These are phyloP conservation scores for Pimephales promelas DNA, from an alignment of 2,113 vertebrate species.

Conservation along the genomic window DNA sequence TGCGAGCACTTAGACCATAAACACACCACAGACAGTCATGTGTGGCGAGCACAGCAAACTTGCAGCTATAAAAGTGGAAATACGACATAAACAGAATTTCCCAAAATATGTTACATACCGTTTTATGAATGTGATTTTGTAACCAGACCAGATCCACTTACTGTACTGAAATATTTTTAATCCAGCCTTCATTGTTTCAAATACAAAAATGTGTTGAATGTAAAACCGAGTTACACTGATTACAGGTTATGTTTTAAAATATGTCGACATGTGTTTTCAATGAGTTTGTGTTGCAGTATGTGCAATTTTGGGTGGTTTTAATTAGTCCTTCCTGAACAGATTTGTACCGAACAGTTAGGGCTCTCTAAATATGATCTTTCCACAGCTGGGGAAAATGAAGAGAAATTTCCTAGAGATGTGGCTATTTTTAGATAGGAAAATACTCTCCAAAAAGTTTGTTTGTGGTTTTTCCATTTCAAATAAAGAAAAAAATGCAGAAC, in stretches of 20 bases:
- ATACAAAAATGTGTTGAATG: not conserved
- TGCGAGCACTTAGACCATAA: not conserved
- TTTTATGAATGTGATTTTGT: constrained; percentile 27
- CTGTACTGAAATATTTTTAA: not conserved
- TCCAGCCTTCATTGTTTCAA: not conserved
- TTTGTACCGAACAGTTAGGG: not conserved
- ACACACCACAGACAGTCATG: not conserved
- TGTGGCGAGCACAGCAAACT: constrained; percentile 7
- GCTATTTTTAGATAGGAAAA: constrained; percentile 13
- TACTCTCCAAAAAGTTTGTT: not conserved
- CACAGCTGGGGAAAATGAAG: not conserved
- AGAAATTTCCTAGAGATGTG: not conserved
- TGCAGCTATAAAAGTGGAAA: constrained; percentile 23
- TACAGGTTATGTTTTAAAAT: not conserved
- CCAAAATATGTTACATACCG: not conserved
- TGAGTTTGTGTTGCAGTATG: not conserved
- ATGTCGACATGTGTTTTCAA: not conserved
- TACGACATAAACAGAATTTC: constrained; percentile 1
- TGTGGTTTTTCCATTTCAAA: not conserved
- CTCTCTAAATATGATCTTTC: not conserved
- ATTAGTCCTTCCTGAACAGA: not conserved
- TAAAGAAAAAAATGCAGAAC: not conserved
- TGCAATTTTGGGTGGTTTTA: constrained; percentile 3
- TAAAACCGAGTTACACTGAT: not conserved
- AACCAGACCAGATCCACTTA: not conserved